Evolutionary conservation across 2,797 vertebrate genomes (phyloP), one percentile per base, ranked within the genome.

Genomic region (Sebastolobus alascanus): DNA sequence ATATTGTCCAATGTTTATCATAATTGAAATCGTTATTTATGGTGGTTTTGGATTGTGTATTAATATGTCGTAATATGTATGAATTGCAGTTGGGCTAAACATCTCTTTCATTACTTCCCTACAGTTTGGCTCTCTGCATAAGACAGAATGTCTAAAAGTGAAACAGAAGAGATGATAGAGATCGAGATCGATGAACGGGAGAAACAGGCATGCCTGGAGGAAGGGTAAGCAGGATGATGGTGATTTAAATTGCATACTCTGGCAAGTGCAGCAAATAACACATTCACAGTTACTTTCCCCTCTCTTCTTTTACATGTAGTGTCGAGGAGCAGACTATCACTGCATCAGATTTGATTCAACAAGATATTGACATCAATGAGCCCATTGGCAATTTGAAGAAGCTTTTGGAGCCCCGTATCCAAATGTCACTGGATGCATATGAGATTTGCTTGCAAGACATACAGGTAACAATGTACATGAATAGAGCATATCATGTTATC

Each of bases 361-460:
- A 99, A 90, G 97, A 99, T 75, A 99, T 99, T 66, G 99, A 99
- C 92, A 99, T 99, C 93, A 99, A 97, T 89, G 99, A 99, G 79
- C 99, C 99, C 25, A 94, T 99, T 76, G 99, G 98, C 73, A 99
- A 99, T 93, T 95, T 99, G 86, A 99, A 99, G 94, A 99, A 99
- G 92, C 91, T 99, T 60, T 92, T 99, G 89, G 98, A 99, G 94
- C 98, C 98, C 61, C 97, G 98, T 82, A 94, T 99, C 64, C 98
- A 99, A 70, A 96, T 99, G 85, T 96, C 97, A 27, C 90, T 99
- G 91, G 99, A 99, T 87, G 95, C 96, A 64, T 98, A 97, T 88
- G 98, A 99, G 80, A 99, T 99, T 87, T 99, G 98, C 84, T 92
- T 99, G 52, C 99, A 99, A 92, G 99, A 99, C 91, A 99, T 99